Conservation (phyloP, 2,113 vertebrate species). For the Smithornis capensis region DNA sequence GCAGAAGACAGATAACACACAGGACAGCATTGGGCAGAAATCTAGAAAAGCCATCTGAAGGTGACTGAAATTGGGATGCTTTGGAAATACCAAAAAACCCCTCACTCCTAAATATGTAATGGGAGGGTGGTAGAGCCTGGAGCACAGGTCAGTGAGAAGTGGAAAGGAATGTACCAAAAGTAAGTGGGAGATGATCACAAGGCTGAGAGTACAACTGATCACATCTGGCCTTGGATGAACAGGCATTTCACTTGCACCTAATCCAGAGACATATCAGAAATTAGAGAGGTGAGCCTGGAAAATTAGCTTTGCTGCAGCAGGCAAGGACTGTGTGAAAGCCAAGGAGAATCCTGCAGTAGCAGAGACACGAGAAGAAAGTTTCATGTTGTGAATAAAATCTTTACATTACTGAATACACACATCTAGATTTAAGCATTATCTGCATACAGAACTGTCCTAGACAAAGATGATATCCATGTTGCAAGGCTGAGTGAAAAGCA, state of each 20-base stretch:
- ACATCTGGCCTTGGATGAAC: not conserved
- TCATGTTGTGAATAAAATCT: not conserved
- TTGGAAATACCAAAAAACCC: not conserved
- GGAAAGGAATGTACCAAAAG: not conserved
- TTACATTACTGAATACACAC: fast-evolving
- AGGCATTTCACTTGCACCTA: not conserved
- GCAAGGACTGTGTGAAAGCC: not conserved
- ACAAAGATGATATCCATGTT: not conserved
- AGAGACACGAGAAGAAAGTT: not conserved
- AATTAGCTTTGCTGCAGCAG: not conserved
- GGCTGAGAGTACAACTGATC: not conserved
- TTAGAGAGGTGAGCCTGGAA: not conserved
- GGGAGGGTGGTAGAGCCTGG: not conserved
- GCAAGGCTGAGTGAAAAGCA: not conserved
- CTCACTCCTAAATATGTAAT: not conserved
- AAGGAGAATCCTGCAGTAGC: not conserved
- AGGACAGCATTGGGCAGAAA: not conserved
- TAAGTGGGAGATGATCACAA: fast-evolving
- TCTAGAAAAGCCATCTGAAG: not conserved
- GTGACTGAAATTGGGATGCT: not conserved
- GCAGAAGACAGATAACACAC: not conserved
- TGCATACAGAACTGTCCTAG: not conserved
- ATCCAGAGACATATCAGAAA: not conserved
- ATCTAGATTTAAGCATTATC: not conserved
- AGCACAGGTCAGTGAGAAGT: not conserved